phyloP scores from a whole-genome alignment of 2,113 vertebrate genomes.

The Rhynchomys soricoides region DNA sequence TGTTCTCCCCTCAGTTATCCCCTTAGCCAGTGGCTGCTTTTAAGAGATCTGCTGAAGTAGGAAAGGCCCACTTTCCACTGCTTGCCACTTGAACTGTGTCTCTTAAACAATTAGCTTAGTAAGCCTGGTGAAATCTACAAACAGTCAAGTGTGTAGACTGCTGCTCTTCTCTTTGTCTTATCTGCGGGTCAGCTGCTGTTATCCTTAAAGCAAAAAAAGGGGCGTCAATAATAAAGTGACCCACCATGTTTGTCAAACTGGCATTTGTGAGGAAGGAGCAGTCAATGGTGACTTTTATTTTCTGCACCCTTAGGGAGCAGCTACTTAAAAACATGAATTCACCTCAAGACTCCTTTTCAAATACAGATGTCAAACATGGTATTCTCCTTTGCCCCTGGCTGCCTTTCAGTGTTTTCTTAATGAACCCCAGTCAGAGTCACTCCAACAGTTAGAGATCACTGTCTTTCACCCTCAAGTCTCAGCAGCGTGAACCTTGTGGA shows the following conservation, averaged over 20 bases:
- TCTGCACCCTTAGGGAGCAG: not conserved
- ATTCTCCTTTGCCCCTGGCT: not conserved
- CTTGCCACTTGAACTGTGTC: not conserved
- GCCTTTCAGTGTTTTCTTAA: not conserved
- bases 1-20: not conserved
- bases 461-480: not conserved
- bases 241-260: not conserved
- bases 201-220: not conserved
- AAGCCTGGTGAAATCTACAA: conserved; percentile 7
- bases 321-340: not conserved
- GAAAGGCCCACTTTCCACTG: not conserved
- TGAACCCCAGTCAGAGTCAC: not conserved
- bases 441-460: not conserved
- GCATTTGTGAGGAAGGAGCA: not conserved
- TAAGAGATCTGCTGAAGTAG: not conserved
- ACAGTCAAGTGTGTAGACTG: not conserved
- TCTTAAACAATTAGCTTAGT: conserved; percentile 44
- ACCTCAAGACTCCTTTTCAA: not conserved
- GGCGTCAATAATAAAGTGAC: not conserved
- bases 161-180: not conserved
- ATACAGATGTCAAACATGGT: not conserved
- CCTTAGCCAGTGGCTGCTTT: not conserved
- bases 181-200: not conserved
- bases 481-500: not conserved
- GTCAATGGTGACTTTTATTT: not conserved